Conservation (phyloP, 2,888 invertebrate species). For the Brenthis daphne region DNA sequence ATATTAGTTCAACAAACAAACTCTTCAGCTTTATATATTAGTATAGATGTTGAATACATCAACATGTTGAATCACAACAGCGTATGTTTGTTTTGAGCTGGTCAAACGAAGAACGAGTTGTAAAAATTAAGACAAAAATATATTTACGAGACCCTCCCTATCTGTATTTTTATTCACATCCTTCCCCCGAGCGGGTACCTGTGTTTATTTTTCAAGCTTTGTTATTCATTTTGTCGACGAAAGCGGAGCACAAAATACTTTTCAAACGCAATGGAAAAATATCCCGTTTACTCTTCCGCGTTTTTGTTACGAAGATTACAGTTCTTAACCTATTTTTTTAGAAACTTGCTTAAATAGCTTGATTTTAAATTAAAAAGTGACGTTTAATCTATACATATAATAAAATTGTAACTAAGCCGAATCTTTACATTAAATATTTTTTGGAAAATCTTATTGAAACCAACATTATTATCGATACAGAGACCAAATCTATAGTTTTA, state of each 20-base stretch:
- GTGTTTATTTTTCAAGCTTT: constrained; percentile 24
- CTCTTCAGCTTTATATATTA: too few species aligned
- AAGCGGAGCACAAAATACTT: constrained; percentile 28
- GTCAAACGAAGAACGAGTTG: neutral
- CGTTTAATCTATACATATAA: neutral
- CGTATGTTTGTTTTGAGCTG: too few species aligned
- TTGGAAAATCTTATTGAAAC: too few species aligned
- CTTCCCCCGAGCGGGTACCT: constrained; percentile 27
- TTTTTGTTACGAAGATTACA: constrained; percentile 28
- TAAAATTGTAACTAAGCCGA: too few species aligned
- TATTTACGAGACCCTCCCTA: neutral
- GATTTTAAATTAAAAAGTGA: neutral
- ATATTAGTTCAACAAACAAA: too few species aligned
- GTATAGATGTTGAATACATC: too few species aligned
- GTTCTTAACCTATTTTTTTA: constrained; percentile 22
- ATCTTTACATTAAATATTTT: too few species aligned
- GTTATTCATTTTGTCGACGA: constrained; percentile 26
- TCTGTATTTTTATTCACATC: constrained; percentile 19
- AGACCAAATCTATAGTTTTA: too few species aligned
- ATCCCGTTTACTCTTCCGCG: constrained; percentile 26
- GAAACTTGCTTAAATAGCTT: neutral
- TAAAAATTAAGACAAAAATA: constrained; percentile 2
- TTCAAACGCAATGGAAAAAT: constrained; percentile 29
- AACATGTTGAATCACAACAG: too few species aligned
- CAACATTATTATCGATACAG: too few species aligned